Conservation (phyloP, 2,888 invertebrate species). For the Conomelus anceps region DNA sequence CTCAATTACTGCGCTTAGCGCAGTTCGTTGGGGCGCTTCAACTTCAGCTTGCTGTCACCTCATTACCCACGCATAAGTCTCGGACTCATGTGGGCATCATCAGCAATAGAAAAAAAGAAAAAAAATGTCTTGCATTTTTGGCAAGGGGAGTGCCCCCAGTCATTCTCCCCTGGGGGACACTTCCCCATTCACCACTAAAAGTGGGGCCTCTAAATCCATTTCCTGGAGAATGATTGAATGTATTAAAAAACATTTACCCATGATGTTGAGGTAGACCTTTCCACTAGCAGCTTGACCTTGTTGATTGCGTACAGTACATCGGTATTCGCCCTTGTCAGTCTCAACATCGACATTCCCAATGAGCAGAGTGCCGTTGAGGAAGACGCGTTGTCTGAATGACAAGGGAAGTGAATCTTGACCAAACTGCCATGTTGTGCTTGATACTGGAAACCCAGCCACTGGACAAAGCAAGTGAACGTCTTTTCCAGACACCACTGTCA, state of each 20-base stretch:
- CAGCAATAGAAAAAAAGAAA: too few species aligned
- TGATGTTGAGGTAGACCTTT: conserved; percentile 43
- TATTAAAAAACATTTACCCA: conserved; percentile 41
- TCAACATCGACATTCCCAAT: conserved; percentile 44
- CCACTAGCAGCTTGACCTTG: conserved; percentile 43
- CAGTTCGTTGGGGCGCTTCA: too few species aligned
- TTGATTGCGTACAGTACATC: conserved; percentile 44
- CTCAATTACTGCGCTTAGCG: too few species aligned
- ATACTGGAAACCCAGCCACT: conserved; percentile 48
- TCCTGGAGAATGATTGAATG: not conserved
- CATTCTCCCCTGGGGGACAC: too few species aligned
- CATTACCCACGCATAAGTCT: too few species aligned
- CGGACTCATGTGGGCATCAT: too few species aligned
- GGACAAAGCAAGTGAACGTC: conserved; percentile 45
- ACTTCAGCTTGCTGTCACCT: too few species aligned
- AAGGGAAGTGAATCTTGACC: conserved; percentile 42
- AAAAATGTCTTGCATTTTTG: too few species aligned
- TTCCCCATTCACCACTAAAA: too few species aligned
- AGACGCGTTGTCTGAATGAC: conserved; percentile 43
- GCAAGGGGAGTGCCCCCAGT: too few species aligned
- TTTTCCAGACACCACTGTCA: conserved; percentile 47
- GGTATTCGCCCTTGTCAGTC: conserved; percentile 45
- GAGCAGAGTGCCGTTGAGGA: conserved; percentile 44
- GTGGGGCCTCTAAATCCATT: too few species aligned
- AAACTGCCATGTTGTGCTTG: conserved; percentile 45